Evolutionary conservation across 2,888 invertebrate species (phyloP), one percentile per base, ranked within the genome.

Genomic region (Zelleria hepariella): DNA sequence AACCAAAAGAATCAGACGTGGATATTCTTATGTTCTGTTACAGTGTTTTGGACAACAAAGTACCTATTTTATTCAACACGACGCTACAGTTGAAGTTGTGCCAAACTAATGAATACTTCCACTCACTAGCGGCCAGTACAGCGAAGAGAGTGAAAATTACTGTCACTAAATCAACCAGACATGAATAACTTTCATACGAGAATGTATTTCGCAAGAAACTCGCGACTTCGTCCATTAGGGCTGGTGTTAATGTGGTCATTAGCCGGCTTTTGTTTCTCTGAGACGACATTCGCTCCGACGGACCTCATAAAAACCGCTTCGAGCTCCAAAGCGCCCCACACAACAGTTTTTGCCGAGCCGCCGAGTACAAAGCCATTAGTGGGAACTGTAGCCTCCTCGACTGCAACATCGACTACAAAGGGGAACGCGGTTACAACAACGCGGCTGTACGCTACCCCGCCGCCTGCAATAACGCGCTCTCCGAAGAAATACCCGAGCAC

Each of bases 361-460:
- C 61, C 67, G 68, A 74, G 69, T 65, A 68, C 66, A 63, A 73
- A 77, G 67, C 78, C 75, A 75, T 78, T 80, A 74, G 73, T 71
- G 69, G 69, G 74, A 66, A 78, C 76, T 66, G 67, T 74, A 67
- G 72, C 73, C 65, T 68, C 75, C 66, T 74, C 76, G 64, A 74
- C 77, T 69, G 63, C 72, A 67, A 71, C 78, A 74, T 73, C 77
- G 70, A 77, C 76, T 64, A 80, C 82, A 80, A 84, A 84, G 70
- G 74, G 74, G 68, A 78, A 68, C 69, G 77, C 75, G 72, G 78
- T 75, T 74, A 74, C 74, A 77, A 86, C 80, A 78, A 61, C 62
- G 56, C 87, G 80, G 74, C 76, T 72, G 64, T 71, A 73, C 66
- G 69, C 68, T 65, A 68, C 73, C 65, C 80, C 77, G 75, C 74